Evolutionary conservation across 2,797 vertebrate species (phyloP).

Genomic region (Mormyrops attenuatus): DNA sequence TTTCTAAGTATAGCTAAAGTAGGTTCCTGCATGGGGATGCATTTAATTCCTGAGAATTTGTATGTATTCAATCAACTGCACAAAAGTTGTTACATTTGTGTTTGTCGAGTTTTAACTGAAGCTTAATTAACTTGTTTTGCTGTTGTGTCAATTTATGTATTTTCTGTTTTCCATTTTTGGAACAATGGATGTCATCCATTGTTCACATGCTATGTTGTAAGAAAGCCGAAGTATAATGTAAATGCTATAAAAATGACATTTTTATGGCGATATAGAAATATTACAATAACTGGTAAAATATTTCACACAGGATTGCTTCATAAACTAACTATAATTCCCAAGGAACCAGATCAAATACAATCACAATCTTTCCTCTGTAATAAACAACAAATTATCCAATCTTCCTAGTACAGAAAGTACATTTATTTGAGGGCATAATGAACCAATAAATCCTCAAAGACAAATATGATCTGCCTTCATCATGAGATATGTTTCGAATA

Average conservation of each 20-base stretch:
- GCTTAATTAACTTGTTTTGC: background rate
- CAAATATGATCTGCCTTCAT: slow-evolving; percentile 69
- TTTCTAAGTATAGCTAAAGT: background rate
- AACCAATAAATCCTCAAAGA: slow-evolving; percentile 74
- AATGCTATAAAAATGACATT: background rate
- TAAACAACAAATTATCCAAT: slow-evolving; percentile 71
- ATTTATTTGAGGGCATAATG: slow-evolving; percentile 71
- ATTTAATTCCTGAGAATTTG: background rate
- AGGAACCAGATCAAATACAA: slow-evolving; percentile 68
- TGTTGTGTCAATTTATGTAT: background rate
- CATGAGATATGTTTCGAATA: slow-evolving; percentile 38
- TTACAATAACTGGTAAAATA: slow-evolving; percentile 54
- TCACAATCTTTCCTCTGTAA: slow-evolving; percentile 74
- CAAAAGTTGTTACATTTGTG: background rate
- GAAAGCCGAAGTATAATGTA: background rate
- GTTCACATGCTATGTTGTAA: background rate
- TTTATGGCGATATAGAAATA: slow-evolving; percentile 4
- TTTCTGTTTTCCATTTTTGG: background rate
- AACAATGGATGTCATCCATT: background rate
- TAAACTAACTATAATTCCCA: slow-evolving; percentile 70
- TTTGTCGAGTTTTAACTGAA: background rate
- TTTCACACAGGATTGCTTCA: slow-evolving; percentile 67
- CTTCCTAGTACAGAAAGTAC: slow-evolving; percentile 65
- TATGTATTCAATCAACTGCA: background rate
- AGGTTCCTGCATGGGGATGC: background rate